Conservation (phyloP, 1,140 invertebrate species). For the Papilio xuthus region DNA sequence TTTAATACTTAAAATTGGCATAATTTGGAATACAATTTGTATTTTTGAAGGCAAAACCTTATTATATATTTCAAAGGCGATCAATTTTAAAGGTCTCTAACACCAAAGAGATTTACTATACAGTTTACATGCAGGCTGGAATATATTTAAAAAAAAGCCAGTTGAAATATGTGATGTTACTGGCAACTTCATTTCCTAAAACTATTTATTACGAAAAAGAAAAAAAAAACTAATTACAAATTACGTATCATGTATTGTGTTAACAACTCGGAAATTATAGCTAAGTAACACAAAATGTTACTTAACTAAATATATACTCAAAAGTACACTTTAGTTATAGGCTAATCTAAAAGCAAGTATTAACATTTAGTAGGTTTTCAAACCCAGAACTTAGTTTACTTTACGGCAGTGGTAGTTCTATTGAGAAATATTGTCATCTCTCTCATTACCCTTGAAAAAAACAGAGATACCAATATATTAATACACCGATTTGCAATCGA, state of each 20-base stretch:
- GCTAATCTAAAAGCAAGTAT: too few relatives aligned
- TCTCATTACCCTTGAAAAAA: too few relatives aligned
- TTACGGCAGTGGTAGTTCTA: too few relatives aligned
- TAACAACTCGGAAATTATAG: neutral
- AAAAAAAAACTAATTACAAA: neutral
- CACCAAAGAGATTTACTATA: neutral
- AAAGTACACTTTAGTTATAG: too few relatives aligned
- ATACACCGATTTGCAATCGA: too few relatives aligned
- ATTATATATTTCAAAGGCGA: neutral
- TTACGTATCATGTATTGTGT: neutral
- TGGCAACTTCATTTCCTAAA: neutral
- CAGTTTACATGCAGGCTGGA: neutral
- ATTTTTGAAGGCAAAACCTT: conserved; percentile 14
- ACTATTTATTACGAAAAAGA: neutral
- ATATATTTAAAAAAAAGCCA: neutral
- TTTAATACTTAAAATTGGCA: neutral
- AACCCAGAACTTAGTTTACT: too few relatives aligned
- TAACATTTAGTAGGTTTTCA: too few relatives aligned
- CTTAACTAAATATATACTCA: neutral
- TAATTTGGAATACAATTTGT: neutral
- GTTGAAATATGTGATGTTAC: neutral
- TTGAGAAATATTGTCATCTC: too few relatives aligned
- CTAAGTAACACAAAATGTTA: neutral
- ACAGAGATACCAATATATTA: too few relatives aligned
- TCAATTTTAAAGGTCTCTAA: neutral